Conservation (phyloP, 2,113 vertebrate genomes). For the Diglossa brunneiventris region DNA sequence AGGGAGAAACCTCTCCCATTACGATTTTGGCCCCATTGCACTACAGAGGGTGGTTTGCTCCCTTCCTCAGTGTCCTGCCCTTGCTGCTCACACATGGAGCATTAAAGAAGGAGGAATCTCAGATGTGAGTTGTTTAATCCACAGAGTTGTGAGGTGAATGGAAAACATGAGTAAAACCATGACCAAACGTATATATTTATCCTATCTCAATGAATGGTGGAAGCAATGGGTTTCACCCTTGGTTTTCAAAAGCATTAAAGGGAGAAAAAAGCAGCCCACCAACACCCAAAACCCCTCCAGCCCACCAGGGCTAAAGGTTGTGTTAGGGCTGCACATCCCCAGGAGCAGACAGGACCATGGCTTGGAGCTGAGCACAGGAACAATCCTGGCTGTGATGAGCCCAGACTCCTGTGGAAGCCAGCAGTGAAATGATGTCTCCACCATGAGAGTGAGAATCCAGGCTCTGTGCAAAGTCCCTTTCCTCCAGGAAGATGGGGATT, state of each 20-base stretch:
- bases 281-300: not conserved
- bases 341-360: not conserved
- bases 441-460: not conserved
- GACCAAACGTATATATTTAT: not conserved
- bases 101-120: not conserved
- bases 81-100: not conserved
- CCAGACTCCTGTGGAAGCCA: not conserved
- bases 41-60: not conserved
- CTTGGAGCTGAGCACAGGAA: not conserved
- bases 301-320: not conserved
- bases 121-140: not conserved
- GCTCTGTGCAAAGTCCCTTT: not conserved
- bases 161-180: not conserved
- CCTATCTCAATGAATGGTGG: not conserved
- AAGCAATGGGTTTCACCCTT: not conserved
- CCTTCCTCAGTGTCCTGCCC: not conserved
- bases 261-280: not conserved
- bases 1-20: not conserved
- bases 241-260: not conserved
- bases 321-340: not conserved
- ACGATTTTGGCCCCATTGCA: not conserved
- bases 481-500: not conserved
- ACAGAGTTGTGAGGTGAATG: fast-evolving
- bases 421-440: not conserved
- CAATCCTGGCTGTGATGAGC: not conserved